Base-by-base conservation (phyloP, 2,113 vertebrate species). In the Ophiodon elongatus region DNA sequence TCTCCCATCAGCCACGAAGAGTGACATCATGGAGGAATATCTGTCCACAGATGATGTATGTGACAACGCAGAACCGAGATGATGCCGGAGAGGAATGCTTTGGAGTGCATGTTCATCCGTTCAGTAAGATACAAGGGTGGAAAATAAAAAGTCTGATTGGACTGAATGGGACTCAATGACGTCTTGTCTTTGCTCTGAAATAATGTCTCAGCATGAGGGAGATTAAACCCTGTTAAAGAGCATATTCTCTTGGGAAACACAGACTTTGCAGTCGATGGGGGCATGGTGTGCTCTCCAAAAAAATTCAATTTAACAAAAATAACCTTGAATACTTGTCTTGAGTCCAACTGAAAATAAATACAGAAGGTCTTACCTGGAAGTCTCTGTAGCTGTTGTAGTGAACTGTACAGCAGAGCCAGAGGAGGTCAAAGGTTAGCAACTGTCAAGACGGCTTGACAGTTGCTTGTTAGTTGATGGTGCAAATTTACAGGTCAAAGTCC, bases 1-100 rank as follows among this genome's bases (percentile, higher is more conserved):
- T 64, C 72, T 82, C 43, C 57, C n/a, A 54, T 45, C 59, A 66
- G 73, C 67, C 60, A 65, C 50, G 62, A 65, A 73, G 19, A 41
- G 52, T 68, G 63, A 69, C 56, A 76, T 69, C 25, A 63, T 27
- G 31, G 54, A 72, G 60, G 47, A 70, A 78, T 52, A 71, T 52
- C 68, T 68, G 69, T 50, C 63, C 56, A 29, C 56, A 62, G 21
- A 63, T 79, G 52, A 69, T 50, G 31, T 8, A 77, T 66, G n/a
- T 33, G 81, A 56, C 45, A 62, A n/a, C 33, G 25, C 52, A 41
- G 14, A n/a, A 11, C 15, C 25, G 31, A 72, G 59, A 37, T 33
- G 59, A 37, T 41, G 54, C 8, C 17, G 23, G 35, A 63, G 75
- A 60, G 9, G 13, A 62, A 41, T 41, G 39, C 54, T 45, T 23